These are phyloP conservation scores for Chesias legatella DNA, from an alignment of 2,888 invertebrate genomes.

Conservation along the genomic window DNA sequence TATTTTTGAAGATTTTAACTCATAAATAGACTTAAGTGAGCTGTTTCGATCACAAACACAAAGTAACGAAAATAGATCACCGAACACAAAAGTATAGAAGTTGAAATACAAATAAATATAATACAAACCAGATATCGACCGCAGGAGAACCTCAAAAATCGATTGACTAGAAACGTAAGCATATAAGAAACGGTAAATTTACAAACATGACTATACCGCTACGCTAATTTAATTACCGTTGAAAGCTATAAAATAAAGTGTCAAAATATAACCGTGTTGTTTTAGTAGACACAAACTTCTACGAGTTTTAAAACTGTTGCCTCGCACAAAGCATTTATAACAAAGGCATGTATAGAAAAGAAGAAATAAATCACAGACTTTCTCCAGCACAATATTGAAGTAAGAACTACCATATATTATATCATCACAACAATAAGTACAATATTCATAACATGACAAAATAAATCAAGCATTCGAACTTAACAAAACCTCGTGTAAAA, in stretches of 20 bases:
- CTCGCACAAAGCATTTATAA: too few species aligned
- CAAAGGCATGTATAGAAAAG: constrained; percentile 21
- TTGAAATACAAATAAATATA: constrained; percentile 24
- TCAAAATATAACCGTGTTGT: constrained; percentile 19
- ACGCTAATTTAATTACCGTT: constrained; percentile 53
- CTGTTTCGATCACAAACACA: not conserved
- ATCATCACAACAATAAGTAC: constrained; percentile 39
- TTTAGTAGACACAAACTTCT: too few species aligned
- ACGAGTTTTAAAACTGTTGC: too few species aligned
- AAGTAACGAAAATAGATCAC: constrained; percentile 16
- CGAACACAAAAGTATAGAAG: constrained; percentile 23
- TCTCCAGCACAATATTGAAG: constrained; percentile 15
- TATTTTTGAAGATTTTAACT: not conserved
- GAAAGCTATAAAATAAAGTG: constrained; percentile 32
- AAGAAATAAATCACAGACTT: constrained; percentile 18
- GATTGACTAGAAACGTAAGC: constrained; percentile 28
- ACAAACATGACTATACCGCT: constrained; percentile 47
- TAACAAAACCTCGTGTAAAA: constrained; percentile 47
- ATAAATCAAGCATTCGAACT: constrained; percentile 50
- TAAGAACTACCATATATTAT: constrained; percentile 25
- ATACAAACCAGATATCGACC: constrained; percentile 37
- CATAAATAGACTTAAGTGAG: not conserved
- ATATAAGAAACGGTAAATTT: constrained; percentile 38
- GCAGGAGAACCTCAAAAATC: constrained; percentile 42
- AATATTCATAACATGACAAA: constrained; percentile 36